Evolutionary conservation across 2,113 vertebrate species (phyloP).

Genomic region (Cervus canadensis): DNA sequence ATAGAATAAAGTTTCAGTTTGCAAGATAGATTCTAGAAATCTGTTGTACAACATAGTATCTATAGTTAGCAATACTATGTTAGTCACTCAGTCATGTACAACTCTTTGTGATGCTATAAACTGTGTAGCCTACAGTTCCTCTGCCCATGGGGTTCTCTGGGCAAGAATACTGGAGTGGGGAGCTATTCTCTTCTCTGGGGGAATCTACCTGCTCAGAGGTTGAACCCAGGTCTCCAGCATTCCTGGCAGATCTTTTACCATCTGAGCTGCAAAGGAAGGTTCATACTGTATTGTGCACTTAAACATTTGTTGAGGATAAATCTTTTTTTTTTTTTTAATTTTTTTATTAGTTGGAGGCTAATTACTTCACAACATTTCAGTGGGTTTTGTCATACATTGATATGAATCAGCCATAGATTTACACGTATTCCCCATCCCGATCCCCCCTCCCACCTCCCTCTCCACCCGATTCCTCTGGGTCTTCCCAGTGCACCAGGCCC

Average conservation of each 20-base stretch:
- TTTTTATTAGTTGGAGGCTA: no score
- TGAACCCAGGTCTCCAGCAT: not conserved
- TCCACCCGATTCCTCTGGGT: no score
- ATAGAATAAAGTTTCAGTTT: not conserved
- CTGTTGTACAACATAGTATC: not conserved
- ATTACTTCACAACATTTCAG: no score
- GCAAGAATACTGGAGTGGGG: not conserved
- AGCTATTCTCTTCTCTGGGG: not conserved
- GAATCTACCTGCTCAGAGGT: not conserved
- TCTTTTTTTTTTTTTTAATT: not conserved
- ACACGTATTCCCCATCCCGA: no score
- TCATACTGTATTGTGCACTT: not conserved
- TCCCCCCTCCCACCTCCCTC: no score
- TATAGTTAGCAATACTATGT: not conserved
- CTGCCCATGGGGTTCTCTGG: not conserved
- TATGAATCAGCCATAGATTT: no score
- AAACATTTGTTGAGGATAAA: not conserved
- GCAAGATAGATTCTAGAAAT: not conserved
- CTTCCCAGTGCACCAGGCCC: no score
- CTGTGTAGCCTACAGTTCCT: not conserved
- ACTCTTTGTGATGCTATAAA: not conserved
- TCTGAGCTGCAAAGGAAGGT: not conserved
- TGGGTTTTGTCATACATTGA: no score
- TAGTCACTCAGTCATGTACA: not conserved
- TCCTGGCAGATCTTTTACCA: not conserved